Percentiles rank a stretch among this genome's conserved stretches.
Conservation (phyloP, 2,888 invertebrate genomes). For the Acleris laterana region DNA sequence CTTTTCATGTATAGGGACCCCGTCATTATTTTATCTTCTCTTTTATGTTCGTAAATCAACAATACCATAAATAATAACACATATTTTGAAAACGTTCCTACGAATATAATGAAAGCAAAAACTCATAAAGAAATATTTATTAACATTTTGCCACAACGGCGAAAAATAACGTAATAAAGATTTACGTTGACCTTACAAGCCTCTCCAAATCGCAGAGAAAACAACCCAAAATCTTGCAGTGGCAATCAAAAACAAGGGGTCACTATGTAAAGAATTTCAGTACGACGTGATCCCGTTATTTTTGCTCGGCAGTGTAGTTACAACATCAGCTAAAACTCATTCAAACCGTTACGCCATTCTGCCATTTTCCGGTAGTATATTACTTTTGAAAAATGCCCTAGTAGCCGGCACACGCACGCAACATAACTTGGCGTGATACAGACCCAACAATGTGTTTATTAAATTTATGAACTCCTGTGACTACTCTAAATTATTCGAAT, state of each 20-base stretch:
- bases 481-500: not conserved
- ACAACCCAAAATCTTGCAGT: not conserved
- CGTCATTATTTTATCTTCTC: too few relatives aligned
- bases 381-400: constrained; percentile 6
- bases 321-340: constrained; percentile 3
- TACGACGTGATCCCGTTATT: too few relatives aligned
- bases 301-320: not conserved
- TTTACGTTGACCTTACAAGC: not conserved
- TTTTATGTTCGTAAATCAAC: too few relatives aligned
- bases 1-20: too few relatives aligned
- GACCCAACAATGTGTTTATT: too few relatives aligned
- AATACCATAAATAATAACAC: too few relatives aligned
- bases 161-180: not conserved
- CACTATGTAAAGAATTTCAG: too few relatives aligned
- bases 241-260: too few relatives aligned
- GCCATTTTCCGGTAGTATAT: constrained; percentile 9
- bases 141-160: not conserved
- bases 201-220: not conserved
- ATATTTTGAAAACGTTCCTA: too few relatives aligned
- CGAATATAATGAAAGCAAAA: too few relatives aligned
- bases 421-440: not conserved
- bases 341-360: constrained; percentile 13
- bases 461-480: not conserved
- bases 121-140: not conserved
- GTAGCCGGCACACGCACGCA: not conserved